These are phyloP conservation scores for Distichodus sexfasciatus DNA, from an alignment of 2,797 vertebrate species.

Conservation along the genomic window DNA sequence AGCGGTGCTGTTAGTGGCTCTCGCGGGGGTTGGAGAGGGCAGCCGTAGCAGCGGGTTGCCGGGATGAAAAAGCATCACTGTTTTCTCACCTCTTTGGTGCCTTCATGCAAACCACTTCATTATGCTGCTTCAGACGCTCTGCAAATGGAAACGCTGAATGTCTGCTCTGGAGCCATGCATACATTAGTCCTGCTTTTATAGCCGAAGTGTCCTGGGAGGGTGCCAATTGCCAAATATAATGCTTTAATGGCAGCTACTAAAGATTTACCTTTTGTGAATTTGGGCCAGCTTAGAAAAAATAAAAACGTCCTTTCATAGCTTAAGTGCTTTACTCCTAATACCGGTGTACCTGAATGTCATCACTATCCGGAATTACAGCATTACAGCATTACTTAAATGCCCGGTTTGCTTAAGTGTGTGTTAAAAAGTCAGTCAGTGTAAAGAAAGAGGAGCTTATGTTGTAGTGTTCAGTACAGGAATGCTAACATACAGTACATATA, in stretches of 20 bases:
- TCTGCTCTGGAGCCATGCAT: conserved; percentile 28
- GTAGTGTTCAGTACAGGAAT: not conserved
- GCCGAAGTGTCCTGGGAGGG: conserved; percentile 25
- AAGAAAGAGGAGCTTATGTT: not conserved
- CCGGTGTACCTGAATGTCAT: not conserved
- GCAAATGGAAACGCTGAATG: conserved; percentile 36
- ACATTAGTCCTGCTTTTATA: conserved; percentile 39
- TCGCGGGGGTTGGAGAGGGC: conserved; percentile 27
- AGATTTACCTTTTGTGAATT: conserved; percentile 26
- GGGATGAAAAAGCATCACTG: conserved; percentile 26
- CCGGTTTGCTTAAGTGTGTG: not conserved
- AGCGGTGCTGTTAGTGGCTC: conserved; percentile 33
- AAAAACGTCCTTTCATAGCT: not conserved
- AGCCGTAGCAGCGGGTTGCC: conserved; percentile 27
- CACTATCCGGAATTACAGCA: not conserved
- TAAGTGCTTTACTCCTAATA: not conserved
- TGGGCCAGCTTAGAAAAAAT: not conserved
- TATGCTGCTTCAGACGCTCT: conserved; percentile 43
- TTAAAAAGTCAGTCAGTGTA: not conserved
- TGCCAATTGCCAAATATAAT: conserved; percentile 8
- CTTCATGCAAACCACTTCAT: conserved; percentile 40
- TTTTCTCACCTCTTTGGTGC: conserved; percentile 46
- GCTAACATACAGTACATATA: not conserved
- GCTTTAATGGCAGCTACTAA: not conserved
- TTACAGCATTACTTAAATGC: not conserved